A percentile compares a stretch with the other conserved stretches of the same genome.
Conservation (phyloP, 2,888 invertebrate genomes). For the Busseola fusca region DNA sequence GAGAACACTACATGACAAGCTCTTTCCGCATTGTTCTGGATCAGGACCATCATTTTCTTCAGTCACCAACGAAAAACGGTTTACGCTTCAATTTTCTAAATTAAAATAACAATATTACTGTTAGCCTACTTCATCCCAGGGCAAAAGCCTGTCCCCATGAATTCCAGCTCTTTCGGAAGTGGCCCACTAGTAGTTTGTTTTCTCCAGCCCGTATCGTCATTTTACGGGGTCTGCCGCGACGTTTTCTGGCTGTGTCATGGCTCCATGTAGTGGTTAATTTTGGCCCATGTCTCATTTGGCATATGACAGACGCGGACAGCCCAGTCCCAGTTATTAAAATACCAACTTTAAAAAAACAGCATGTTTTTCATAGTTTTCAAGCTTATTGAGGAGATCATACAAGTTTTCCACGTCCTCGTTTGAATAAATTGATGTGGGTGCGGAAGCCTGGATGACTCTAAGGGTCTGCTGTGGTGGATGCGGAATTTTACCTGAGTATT, state of each 20-base stretch:
- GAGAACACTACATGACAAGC: not conserved
- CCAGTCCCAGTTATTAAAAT: too few relatives aligned
- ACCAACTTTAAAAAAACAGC: too few relatives aligned
- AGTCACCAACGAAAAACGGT: not conserved
- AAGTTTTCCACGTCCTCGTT: not conserved
- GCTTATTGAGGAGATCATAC: not conserved
- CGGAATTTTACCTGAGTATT: not conserved
- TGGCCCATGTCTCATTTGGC: too few relatives aligned
- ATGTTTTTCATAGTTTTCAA: too few relatives aligned
- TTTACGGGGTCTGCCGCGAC: too few relatives aligned
- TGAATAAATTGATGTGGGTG: not conserved
- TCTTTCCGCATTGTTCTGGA: not conserved
- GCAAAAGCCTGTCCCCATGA: not conserved
- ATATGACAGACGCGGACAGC: too few relatives aligned
- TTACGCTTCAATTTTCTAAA: not conserved
- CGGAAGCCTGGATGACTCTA: not conserved
- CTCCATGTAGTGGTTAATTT: too few relatives aligned
- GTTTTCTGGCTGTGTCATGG: too few relatives aligned
- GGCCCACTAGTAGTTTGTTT: too few relatives aligned
- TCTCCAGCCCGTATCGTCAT: too few relatives aligned
- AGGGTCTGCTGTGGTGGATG: not conserved
- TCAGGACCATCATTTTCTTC: not conserved
- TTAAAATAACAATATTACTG: not conserved
- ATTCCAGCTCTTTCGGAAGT: not conserved
- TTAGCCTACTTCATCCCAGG: not conserved